Evolutionary conservation across 2,113 vertebrate species (phyloP), one percentile per base, ranked within the genome.

Genomic region (Parotia lawesii): DNA sequence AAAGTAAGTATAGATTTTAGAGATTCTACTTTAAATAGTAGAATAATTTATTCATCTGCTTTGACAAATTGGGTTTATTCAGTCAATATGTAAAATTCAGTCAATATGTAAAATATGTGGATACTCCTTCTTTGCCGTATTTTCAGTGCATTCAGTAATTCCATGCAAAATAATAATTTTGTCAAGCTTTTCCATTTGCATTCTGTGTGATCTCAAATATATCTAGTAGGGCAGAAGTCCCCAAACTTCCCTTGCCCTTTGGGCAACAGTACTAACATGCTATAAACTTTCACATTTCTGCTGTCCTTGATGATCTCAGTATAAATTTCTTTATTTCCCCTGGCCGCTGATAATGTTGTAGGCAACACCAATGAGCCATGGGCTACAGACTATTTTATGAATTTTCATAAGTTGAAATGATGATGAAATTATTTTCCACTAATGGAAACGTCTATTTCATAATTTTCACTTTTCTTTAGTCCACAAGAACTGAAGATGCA

Each of bases 1-100:
- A 99, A 99, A 98, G 99, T 99, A 96, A 96, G 94, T 85, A 45
- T 44, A 31, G 37, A 25, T 37, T 90, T 64, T 48, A 54, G 12
- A 58, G 20, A 75, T 28, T 18, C 9, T n/a, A 3, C 23, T 56
- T 62, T 22, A 90, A 80, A 21, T 38, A 47, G 23, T n/a, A 44
- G 60, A 61, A 42, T 44, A 85, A 67, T n/a, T 66, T 64, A 60
- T 31, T 70, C 25, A 15, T 60, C 69, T 61, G 24, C 87, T 11
- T 44, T 90, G 33, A 42, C 8, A 79, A 44, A 40, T 62, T 35
- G 11, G 35, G 29, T 54, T 35, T 42, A 48, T 50, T 83, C 37
- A 54, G n/a, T 5, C 38, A 85, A 48, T 66, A 35, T 60, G 20
- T 70, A 72, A 87, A 65, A 33, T 42, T 79, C 33, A 44, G 33